Evolutionary conservation across 2,888 invertebrate species (phyloP).

Genomic region (Ceriagrion tenellum): DNA sequence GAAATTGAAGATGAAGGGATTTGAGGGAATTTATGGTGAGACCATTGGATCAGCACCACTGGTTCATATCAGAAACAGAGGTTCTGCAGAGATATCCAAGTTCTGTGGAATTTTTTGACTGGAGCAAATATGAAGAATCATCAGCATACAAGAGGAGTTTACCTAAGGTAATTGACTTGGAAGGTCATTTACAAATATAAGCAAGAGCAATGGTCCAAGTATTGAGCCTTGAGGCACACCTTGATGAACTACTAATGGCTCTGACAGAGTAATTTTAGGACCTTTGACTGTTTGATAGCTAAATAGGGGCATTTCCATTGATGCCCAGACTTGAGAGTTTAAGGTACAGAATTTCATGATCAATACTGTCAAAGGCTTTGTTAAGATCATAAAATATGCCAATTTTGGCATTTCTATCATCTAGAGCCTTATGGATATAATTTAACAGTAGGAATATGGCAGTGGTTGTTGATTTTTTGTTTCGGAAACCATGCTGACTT

Average conservation of each 20-base stretch:
- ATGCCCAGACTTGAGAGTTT: not conserved
- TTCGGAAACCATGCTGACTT: slow-evolving; percentile 23
- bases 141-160: no score
- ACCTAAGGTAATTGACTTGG: no score
- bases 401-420: not conserved
- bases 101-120: no score
- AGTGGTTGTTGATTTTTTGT: not conserved
- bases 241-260: not conserved
- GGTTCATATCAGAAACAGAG: no score
- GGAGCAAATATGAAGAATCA: no score
- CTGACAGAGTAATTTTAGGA: not conserved
- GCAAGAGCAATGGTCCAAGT: not conserved
- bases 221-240: not conserved
- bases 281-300: not conserved
- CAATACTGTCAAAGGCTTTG: slow-evolving; percentile 46
- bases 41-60: no score
- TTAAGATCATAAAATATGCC: slow-evolving; percentile 59
- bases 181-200: not conserved
- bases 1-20: no score
- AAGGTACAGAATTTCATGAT: not conserved
- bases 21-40: no score
- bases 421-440: slow-evolving; percentile 28
- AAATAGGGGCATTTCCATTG: not conserved
- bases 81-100: no score
- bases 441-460: slow-evolving; percentile 39